Evolutionary conservation across 2,797 vertebrate species (phyloP), one percentile per base, ranked within the genome.

Genomic region (Lutjanus campechanus): DNA sequence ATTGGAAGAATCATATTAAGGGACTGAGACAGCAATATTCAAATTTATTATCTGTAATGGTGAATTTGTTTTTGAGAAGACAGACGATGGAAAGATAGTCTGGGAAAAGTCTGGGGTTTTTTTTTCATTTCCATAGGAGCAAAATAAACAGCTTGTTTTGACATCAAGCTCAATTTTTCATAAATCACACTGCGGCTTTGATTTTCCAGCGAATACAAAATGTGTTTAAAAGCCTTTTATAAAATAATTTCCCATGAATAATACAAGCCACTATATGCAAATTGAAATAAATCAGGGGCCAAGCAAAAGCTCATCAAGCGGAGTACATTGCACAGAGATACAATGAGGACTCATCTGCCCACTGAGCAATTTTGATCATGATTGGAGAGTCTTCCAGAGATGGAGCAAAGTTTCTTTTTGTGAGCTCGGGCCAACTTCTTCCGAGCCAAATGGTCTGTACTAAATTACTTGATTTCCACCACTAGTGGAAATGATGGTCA

Each of bases 211-310:
- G 71, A 82, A 77, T 51, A 19, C n/a, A 67, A 72, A 67, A 62
- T 69, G 11, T 67, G 53, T 71, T 65, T 77, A 58, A 83, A 82
- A 80, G 40, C 55, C 54, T 56, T 82, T 83, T 62, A 79, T 47
- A 36, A 77, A 73, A 76, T 60, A 62, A 70, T 76, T 79, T 76
- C 0, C 19, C 10, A 43, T 80, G 60, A 86, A 79, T 81, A 73
- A 88, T 70, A 70, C 54, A 84, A 89, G 58, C 59, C 54, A 67
- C 55, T 69, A 25, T 61, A 77, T 80, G 73, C 81, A 85, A 86
- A 85, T 67, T 63, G 25, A 70, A 88, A 69, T 73, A 61, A 25
- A 83, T 62, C 54, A 63, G 25, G 25, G n/a, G 50, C n/a, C 58
- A 65, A 69, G 74, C 56, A 72, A 72, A 80, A 66, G 61, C 41